Conservation (phyloP, 2,888 invertebrate genomes). For the Xestoiulus laeticollis region DNA sequence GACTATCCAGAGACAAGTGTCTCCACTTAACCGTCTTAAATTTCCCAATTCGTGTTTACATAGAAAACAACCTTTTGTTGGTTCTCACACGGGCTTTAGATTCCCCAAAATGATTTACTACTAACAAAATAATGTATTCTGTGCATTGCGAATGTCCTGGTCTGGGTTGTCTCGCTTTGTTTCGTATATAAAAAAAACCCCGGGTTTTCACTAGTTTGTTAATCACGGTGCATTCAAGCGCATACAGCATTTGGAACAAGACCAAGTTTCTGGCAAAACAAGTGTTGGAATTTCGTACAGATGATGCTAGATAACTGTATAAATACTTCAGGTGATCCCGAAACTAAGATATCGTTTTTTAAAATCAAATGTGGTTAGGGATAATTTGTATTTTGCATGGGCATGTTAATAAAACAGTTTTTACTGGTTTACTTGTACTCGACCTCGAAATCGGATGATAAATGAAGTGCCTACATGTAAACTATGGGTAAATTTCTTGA, state of each 20-base stretch:
- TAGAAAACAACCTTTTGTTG: constrained; percentile 52
- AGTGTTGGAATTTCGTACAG: not conserved
- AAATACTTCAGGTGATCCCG: not conserved
- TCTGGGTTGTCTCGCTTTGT: constrained; percentile 23
- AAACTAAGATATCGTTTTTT: too few species aligned
- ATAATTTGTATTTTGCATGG: too few species aligned
- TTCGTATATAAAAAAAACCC: not conserved
- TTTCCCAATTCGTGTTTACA: constrained; percentile 49
- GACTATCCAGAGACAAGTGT: constrained; percentile 47
- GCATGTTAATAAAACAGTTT: not conserved
- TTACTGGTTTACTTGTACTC: not conserved
- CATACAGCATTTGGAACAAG: not conserved
- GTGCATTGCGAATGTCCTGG: not conserved
- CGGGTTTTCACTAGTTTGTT: not conserved
- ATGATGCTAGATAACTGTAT: not conserved
- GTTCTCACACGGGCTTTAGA: constrained; percentile 46
- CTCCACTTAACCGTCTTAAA: constrained; percentile 43
- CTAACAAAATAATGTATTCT: constrained; percentile 44
- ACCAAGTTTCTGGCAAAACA: not conserved
- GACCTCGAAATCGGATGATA: not conserved
- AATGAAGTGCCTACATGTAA: too few species aligned
- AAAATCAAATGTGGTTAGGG: too few species aligned
- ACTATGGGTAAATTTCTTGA: not conserved
- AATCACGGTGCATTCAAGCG: not conserved
- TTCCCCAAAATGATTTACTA: constrained; percentile 51